These are phyloP conservation scores for Hippolais icterina DNA, from an alignment of 2,113 vertebrate species.

Conservation along the genomic window DNA sequence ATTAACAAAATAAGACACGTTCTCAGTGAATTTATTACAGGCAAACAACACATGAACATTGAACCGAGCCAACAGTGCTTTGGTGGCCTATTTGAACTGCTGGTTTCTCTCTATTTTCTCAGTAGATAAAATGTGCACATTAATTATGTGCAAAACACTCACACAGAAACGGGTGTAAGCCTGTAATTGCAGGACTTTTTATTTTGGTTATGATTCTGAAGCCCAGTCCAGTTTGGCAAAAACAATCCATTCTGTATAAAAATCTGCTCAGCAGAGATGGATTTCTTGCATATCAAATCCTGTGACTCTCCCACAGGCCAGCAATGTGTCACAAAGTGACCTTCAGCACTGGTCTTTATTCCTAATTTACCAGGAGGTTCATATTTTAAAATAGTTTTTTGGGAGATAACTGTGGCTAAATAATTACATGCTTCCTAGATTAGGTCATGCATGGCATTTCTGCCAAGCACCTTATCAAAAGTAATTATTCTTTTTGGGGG, in stretches of 20 bases:
- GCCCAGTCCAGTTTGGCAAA: background rate
- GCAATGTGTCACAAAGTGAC: background rate
- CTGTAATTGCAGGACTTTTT: background rate
- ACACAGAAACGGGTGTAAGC: background rate
- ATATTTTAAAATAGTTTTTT: background rate
- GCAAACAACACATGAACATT: background rate
- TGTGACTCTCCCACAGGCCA: background rate
- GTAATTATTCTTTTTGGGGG: background rate
- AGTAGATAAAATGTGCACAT: background rate
- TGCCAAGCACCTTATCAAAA: slow-evolving; percentile 21
- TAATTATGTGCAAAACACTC: background rate
- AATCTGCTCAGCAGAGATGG: background rate
- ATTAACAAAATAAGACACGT: background rate
- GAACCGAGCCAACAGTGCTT: background rate
- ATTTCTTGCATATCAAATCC: background rate
- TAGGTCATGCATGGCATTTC: background rate
- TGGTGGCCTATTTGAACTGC: background rate
- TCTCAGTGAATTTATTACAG: background rate
- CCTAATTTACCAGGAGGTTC: background rate
- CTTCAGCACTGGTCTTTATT: background rate
- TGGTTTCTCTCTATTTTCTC: background rate
- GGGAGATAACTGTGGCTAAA: background rate
- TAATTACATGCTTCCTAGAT: background rate
- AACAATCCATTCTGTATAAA: background rate
- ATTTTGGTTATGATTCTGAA: background rate